phyloP scores from a whole-genome alignment of 2,113 vertebrate species.

The Poeciliopsis prolifica region DNA sequence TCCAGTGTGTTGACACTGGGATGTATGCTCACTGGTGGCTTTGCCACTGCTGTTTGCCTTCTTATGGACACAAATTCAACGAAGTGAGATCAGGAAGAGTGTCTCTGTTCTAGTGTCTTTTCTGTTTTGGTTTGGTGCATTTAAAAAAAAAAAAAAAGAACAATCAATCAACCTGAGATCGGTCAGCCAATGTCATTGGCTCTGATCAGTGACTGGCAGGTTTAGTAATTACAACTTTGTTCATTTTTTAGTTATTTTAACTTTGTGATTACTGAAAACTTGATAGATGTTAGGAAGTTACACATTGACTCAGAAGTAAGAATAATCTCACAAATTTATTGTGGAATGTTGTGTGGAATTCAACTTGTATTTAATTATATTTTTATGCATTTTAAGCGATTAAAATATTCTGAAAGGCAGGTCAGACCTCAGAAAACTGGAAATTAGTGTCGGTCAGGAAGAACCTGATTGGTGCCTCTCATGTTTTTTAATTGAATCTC shows the following conservation, averaged over 20 bases:
- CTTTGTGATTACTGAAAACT: not conserved
- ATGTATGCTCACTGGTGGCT: no score
- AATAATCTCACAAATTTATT: no score
- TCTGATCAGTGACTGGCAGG: not conserved
- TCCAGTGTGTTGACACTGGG: no score
- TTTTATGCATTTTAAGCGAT: no score
- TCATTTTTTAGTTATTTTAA: not conserved
- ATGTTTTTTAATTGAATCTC: not conserved
- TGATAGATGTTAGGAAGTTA: no score
- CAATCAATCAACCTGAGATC: not conserved
- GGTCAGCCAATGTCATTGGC: not conserved
- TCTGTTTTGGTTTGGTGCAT: not conserved
- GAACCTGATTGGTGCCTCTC: not conserved
- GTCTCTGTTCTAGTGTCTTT: not conserved
- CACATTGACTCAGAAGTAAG: no score
- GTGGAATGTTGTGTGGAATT: no score
- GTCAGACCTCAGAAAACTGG: not conserved
- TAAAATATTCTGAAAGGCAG: no score
- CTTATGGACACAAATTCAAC: not conserved
- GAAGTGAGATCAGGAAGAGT: not conserved
- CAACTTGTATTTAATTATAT: no score
- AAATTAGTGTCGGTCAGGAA: not conserved
- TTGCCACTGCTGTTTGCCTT: not conserved
- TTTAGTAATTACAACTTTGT: not conserved
- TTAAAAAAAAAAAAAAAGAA: not conserved